Base-by-base conservation (phyloP, 2,888 invertebrate genomes). In the Thereva nobilitata region DNA sequence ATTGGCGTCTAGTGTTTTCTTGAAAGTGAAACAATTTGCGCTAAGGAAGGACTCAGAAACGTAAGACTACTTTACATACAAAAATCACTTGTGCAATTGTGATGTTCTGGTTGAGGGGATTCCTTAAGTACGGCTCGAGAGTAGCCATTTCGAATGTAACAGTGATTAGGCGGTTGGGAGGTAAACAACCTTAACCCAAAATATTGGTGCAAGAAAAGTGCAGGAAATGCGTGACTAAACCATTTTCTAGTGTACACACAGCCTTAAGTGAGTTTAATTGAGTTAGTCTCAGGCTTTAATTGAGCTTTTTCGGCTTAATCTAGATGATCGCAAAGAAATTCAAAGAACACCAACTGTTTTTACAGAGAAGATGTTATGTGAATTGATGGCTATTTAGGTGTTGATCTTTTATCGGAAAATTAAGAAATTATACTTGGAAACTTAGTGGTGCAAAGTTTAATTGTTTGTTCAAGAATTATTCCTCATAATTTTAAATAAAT, bases 181-280 rank as follows among this genome's bases (percentile, higher is more conserved):
- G 68, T 68, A 57, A 68, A 68, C 53, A 63, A 66, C 68, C 68
- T 68, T 68, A 59, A 68, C 68, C 66, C 50, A 23, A 50, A 61
- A 61, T 61, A 37, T 34, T 7, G 12, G 57, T 47, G 10, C 38
- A n/a, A 40, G 7, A n/a, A 2, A 35, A 52, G 34, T 41, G 41
- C 50, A 35, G 38, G 50, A 23, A n/a, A 9, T 50, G 61, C 8
- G 50, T 50, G 61, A 61, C 40, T 50, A 50, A 34, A 41, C 12
- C 23, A 34, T 49, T 38, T 53, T 53, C 37, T 5, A 38, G 38
- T 7, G 38, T 9, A n/a, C 23, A 23, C 23, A 12, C 34, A 34
- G 9, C 50, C 37, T 61, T 23, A 61, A 61, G 61, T 49, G 61
- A 61, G 12, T 41, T 40, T 61, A 61, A 61, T 61, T 61, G 50